These are phyloP conservation scores for Chaetura pelagica DNA, from an alignment of 2,113 vertebrate species.

Conservation along the genomic window DNA sequence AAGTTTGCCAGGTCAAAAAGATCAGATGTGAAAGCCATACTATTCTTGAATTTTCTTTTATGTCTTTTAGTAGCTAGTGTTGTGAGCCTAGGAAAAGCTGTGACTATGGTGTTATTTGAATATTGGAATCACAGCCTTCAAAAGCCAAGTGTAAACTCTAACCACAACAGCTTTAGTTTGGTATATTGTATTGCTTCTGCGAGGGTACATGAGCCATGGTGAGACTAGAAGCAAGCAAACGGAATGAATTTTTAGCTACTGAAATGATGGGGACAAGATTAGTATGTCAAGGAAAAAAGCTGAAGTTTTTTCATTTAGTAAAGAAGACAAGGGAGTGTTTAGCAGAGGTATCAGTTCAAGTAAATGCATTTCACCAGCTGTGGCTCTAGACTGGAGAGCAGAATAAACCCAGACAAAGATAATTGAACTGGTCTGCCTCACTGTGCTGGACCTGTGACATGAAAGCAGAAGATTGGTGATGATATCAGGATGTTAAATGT, in stretches of 20 bases:
- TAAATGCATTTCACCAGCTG: background rate
- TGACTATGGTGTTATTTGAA: conserved; percentile 3
- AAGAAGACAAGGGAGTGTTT: background rate
- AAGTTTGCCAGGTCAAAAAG: background rate
- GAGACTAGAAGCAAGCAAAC: background rate
- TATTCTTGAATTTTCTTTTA: conserved; percentile 4
- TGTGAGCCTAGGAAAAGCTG: background rate
- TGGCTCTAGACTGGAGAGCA: background rate
- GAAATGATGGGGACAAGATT: background rate
- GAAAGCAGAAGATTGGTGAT: background rate
- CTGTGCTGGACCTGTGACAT: background rate
- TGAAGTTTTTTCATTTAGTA: background rate
- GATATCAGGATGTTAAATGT: background rate
- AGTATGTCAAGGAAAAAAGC: background rate
- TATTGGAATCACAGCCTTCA: background rate
- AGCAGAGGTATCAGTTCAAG: background rate
- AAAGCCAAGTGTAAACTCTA: conserved; percentile 3
- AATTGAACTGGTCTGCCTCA: background rate
- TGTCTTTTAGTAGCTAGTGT: background rate
- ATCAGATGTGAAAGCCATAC: background rate
- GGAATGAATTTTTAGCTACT: background rate
- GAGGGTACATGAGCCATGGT: background rate
- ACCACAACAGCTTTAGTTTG: background rate
- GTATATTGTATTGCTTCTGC: background rate
- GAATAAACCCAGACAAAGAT: background rate